These are phyloP conservation scores for Lutraria rhynchaena DNA, from an alignment of 1,140 invertebrate species.

Conservation along the genomic window DNA sequence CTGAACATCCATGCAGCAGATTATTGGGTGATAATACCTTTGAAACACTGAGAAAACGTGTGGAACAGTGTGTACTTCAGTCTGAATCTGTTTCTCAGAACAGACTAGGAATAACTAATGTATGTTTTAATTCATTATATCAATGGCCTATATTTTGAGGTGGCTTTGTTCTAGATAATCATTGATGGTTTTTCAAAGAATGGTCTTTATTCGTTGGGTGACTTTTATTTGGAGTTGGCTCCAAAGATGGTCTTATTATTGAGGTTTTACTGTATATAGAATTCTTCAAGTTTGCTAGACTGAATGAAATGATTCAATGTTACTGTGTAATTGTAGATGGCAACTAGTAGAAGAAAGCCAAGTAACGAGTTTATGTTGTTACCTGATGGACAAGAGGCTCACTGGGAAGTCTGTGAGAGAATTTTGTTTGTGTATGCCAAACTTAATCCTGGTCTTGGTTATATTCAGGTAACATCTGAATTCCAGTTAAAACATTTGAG, in stretches of 20 bases:
- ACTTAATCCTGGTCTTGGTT: conserved; percentile 98
- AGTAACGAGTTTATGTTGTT: conserved; percentile 74
- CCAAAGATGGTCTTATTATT: no score
- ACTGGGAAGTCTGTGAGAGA: conserved; percentile 96
- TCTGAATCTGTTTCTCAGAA: conserved; percentile 94
- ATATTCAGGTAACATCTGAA: conserved; percentile 93
- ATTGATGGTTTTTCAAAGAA: no score
- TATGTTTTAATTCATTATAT: conserved; percentile 80
- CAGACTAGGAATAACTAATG: conserved; percentile 94
- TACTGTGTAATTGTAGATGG: conserved; percentile 64
- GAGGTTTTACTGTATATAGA: no score
- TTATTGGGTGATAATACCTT: conserved; percentile 72
- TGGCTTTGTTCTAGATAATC: no score
- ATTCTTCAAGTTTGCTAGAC: background rate
- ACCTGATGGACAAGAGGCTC: conserved; percentile 81
- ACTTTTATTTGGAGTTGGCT: no score
- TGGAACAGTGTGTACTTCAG: conserved; percentile 92
- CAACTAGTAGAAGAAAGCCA: conserved; percentile 60
- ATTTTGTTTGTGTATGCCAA: conserved; percentile 99
- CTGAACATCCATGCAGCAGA: conserved; percentile 87
- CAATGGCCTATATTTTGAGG: no score
- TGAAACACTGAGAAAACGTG: conserved; percentile 90
- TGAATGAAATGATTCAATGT: background rate
- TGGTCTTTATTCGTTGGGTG: no score
- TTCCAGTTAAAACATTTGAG: no score